These are phyloP conservation scores for Dynastes hyllus DNA, from an alignment of 2,888 invertebrate genomes.

Conservation along the genomic window DNA sequence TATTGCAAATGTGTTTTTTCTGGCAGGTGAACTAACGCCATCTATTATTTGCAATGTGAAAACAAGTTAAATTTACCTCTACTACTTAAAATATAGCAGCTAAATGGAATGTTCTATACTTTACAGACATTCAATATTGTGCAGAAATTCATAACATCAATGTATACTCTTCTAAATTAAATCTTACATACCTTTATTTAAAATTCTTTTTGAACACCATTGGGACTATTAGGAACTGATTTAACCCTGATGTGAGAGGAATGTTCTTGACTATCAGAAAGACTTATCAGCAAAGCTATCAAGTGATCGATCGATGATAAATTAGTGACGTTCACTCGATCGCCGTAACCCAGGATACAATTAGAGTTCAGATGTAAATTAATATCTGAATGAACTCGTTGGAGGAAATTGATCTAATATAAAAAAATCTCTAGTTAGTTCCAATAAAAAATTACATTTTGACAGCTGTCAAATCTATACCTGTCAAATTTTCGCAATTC, in stretches of 20 bases:
- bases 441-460: not conserved
- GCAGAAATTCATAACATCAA: no score
- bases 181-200: constrained; percentile 60
- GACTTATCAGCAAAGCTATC: constrained; percentile 48
- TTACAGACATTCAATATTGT: no score
- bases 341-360: constrained; percentile 15
- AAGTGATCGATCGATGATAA: constrained; percentile 49
- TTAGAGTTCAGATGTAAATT: constrained; percentile 43
- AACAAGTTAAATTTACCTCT: no score
- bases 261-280: constrained; percentile 50
- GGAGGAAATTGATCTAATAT: constrained; percentile 69
- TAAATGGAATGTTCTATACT: no score
- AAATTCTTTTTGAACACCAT: constrained; percentile 61
- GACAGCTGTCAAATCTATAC: not conserved
- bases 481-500: no score
- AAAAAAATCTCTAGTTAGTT: not conserved
- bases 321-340: constrained; percentile 34
- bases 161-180: not conserved
- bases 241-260: constrained; percentile 25
- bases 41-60: no score
- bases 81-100: no score
- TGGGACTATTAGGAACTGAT: constrained; percentile 52
- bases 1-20: no score
- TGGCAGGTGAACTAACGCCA: no score
- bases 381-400: constrained; percentile 67